Base-by-base conservation (phyloP, 1,140 invertebrate species). In the Gryon sp. region DNA sequence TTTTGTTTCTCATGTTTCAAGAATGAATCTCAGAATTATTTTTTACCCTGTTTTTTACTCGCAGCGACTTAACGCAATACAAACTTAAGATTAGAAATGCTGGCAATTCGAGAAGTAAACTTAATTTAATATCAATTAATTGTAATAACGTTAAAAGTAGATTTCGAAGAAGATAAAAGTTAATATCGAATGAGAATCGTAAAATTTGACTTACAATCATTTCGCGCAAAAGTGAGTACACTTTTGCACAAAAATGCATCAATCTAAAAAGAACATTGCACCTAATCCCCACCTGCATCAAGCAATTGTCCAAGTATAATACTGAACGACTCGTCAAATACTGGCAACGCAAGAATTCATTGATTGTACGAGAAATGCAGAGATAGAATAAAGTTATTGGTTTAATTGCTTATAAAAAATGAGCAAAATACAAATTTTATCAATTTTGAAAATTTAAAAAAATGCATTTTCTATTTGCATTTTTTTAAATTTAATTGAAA, bases 261-360 rank as follows among this genome's bases (percentile, higher is more conserved):
- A 3, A 48, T 59, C 14, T 38, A 50, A 36, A 14, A 15, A n/a
- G n/a, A 50, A 52, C 50, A 77, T 77, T 77, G 75, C 75, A 77
- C 75, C 32, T 77, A 66, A 6, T 72, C 68, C n/a, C 68, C 68
- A 66, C 66, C 43, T 62, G 57, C 62, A 41, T 20, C 4, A 12
- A 63, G 53, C 66, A 63, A 76, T 79, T 73, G 62, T 76, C 68
- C 66, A 66, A 75, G 77, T 68, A n/a, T 78, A 74, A 75, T 75
- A 79, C 76, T 79, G 59, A 70, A 75, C 65, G 38, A 72, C 43
- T 66, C 40, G 55, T 79, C 72, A 72, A n/a, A 72, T 72, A 72
- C 74, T 77, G 74, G 74, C 60, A 63, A 70, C 43, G 60, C 72
- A 57, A 68, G 59, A 43, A n/a, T n/a, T n/a, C n/a, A n/a, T n/a